Base-by-base conservation (phyloP, 2,797 vertebrate genomes). In the Trematomus bernacchii region DNA sequence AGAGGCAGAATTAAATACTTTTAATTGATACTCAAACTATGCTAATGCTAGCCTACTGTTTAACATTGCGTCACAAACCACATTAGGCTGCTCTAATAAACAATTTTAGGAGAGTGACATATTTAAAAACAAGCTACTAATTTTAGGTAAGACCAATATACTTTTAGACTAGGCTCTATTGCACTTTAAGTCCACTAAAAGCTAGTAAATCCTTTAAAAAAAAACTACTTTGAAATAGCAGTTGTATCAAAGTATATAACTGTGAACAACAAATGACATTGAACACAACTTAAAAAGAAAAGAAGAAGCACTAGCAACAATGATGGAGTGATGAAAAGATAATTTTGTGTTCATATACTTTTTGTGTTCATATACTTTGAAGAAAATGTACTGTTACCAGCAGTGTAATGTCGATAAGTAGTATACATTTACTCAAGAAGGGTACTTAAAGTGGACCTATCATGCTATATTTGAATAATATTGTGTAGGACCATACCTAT, bases 231-330 rank as follows among this genome's bases (percentile, higher is more conserved):
- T 23, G 6, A 18, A 69, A 52, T 15, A 37, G 33, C 33, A 37
- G 33, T 37, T 53, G 15, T 66, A 6, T 43, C 19, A 42, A 52
- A 65, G 9, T 16, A 15, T 19, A 27, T 27, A 3, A 66, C 14
- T 52, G 4, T 52, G 48, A 52, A 23, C 13, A 67, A 30, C 5
- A 46, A 30, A 59, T 51, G 4, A 30, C 30, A 10, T 10, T 55
- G 4, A 55, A 72, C 18, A 37, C 5, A 3, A 62, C 3, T 15
- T 46, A 21, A 14, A 37, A 51, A 44, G 13, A 43, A 14, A 46
- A 65, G n/a, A 11, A 11, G 46, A 66, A 67, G 40, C 19, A 15
- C 0, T 43, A 64, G 23, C 54, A 53, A 77, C n/a, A 55, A 57
- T 57, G 58, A 23, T 15, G 14, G 37, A 64, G 4, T 10, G 6